phyloP scores from a whole-genome alignment of 2,888 invertebrate species.

The Cosmorhoe ocellata region DNA sequence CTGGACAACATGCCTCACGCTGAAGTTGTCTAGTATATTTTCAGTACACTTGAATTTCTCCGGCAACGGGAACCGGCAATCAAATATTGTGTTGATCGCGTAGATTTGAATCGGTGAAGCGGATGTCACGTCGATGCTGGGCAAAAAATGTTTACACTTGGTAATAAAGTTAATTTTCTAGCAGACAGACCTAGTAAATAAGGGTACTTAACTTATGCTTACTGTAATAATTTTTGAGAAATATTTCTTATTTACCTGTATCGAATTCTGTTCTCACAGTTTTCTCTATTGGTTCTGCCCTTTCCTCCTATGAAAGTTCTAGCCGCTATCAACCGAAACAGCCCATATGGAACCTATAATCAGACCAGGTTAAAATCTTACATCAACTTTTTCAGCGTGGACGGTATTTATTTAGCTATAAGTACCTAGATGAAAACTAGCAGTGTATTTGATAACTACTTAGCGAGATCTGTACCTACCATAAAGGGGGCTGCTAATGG shows the following conservation, averaged over 20 bases:
- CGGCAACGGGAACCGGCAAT: constrained; percentile 56
- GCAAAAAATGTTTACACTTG: constrained; percentile 5
- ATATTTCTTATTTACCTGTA: constrained; percentile 36
- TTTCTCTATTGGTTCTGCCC: constrained; percentile 32
- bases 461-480: too few species aligned
- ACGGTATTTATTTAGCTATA: too few species aligned
- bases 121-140: constrained; percentile 52
- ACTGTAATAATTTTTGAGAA: too few species aligned
- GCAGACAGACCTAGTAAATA: too few species aligned
- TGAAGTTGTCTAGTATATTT: constrained; percentile 45
- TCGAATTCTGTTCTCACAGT: constrained; percentile 48
- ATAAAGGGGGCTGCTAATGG: too few species aligned
- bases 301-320: constrained; percentile 37
- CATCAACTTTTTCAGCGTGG: too few species aligned
- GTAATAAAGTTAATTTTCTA: not conserved
- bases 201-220: too few species aligned
- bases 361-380: too few species aligned
- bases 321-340: constrained; percentile 44
- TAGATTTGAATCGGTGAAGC: constrained; percentile 62
- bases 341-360: constrained; percentile 44
- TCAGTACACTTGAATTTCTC: constrained; percentile 44
- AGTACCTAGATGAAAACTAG: too few species aligned
- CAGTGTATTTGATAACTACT: too few species aligned
- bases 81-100: constrained; percentile 63
- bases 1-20: constrained; percentile 60